Percentiles rank a stretch among this genome's conserved stretches.
Conservation (phyloP, 2,113 vertebrate species). For the Lagenorhynchus albirostris region DNA sequence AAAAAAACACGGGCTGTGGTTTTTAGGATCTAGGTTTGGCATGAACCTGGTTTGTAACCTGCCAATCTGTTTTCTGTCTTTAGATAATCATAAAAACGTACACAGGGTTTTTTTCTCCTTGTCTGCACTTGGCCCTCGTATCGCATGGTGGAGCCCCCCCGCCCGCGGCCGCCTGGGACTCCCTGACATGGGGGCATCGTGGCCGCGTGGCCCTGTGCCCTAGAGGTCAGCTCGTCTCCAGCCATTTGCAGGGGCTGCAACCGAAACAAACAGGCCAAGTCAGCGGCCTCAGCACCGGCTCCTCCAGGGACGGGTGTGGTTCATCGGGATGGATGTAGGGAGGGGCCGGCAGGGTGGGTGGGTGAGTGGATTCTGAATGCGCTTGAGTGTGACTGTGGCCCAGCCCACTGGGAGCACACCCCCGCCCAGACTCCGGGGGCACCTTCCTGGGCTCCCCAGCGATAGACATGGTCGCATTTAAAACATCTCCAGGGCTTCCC, state of each 20-base stretch:
- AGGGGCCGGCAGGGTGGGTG: neutral
- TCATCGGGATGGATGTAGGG: neutral
- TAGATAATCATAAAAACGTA: neutral
- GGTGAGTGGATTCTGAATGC: rapidly evolving
- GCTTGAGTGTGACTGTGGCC: too few relatives aligned
- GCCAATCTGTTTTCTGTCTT: neutral
- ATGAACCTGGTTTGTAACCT: neutral
- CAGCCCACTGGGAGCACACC: rapidly evolving
- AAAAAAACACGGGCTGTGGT: rapidly evolving
- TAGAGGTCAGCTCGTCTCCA: neutral
- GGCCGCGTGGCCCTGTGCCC: neutral
- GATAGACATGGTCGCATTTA: rapidly evolving
- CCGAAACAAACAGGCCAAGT: rapidly evolving
- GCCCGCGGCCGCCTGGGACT: rapidly evolving
- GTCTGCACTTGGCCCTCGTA: rapidly evolving
- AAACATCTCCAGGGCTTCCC: too few relatives aligned
- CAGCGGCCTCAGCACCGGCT: rapidly evolving
- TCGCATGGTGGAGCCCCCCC: rapidly evolving
- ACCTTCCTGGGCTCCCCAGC: neutral
- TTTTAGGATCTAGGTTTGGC: neutral
- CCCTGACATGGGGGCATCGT: rapidly evolving
- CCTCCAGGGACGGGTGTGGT: neutral
- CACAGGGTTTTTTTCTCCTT: rapidly evolving
- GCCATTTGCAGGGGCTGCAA: neutral
- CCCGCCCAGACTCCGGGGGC: neutral